Base-by-base conservation (phyloP, 2,888 invertebrate species). In the Arenicola marina region DNA sequence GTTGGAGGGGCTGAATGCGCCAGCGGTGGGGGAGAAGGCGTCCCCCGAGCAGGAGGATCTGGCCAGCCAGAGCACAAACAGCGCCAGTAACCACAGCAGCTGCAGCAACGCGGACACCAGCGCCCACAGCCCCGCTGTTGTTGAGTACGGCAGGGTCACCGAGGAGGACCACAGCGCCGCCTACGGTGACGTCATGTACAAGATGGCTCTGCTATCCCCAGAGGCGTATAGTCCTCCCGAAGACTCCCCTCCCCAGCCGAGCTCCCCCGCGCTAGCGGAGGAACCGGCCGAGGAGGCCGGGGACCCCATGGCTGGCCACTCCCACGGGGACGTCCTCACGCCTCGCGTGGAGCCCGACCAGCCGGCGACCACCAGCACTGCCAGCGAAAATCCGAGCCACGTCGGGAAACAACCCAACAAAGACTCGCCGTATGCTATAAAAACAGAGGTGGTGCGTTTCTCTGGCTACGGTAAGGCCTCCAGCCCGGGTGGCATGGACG, bases 191-290 rank as follows among this genome's bases (percentile, higher is more conserved):
- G 73, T 73, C 4, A 69, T 76, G 70, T 75, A 68, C 55, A 76
- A 74, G 45, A 63, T 78, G 56, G 71, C 78, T 2, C 68, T 75
- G 56, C 71, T 73, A 33, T 77, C 78, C 7, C 77, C 78, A 24
- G 71, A 71, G 18, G 66, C 66, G 29, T 73, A 75, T 24, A 76
- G 75, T 1, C 67, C 65, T 21, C 67, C 68, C 18, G 72, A 72
- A 46, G 64, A 63, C 2, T 75, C 75, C 4, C 76, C 77, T 3
- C 77, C 77, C 11, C 67, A 70, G 46, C 75, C 77, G 7, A 32
- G 15, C 15, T 53, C 53, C 15, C 53, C 53, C 15, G 21, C 53
- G 7, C 18, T 18, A 18, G 21, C 48, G 7, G 48, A 7, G 24
- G 24, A 21, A 21, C 48, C n/a, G n/a, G n/a, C n/a, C n/a, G n/a